phyloP scores from a whole-genome alignment of 2,797 vertebrate genomes.

The Rhinogobio ventralis region DNA sequence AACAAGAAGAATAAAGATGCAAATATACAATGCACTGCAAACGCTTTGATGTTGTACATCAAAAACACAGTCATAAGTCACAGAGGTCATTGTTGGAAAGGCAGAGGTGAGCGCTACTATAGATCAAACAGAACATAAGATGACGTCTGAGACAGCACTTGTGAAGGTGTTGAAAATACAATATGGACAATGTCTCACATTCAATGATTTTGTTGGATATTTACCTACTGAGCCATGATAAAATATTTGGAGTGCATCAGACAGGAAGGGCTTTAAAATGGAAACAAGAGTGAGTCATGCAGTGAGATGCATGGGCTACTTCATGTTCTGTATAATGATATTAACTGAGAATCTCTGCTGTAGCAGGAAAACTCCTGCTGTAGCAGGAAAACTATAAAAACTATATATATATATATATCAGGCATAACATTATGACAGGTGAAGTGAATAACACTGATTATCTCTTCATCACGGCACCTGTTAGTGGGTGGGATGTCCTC shows the following conservation, averaged over 20 bases:
- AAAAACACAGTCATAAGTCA: conserved; percentile 37
- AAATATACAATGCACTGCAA: conserved; percentile 9
- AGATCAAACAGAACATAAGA: conserved; percentile 32
- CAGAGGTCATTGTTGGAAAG: conserved; percentile 4
- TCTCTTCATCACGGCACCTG: too few relatives aligned
- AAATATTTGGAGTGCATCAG: conserved; percentile 17
- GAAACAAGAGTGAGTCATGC: conserved; percentile 29
- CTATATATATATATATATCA: too few relatives aligned
- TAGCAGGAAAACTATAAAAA: too few relatives aligned
- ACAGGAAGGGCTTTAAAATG: conserved; percentile 25
- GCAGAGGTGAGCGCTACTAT: background rate
- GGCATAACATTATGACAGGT: too few relatives aligned
- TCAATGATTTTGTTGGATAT: conserved; percentile 5
- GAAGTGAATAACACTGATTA: too few relatives aligned
- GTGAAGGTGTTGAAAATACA: conserved; percentile 4
- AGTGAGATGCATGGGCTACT: conserved; percentile 5
- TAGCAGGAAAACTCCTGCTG: too few relatives aligned
- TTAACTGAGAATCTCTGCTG: conserved; percentile 35
- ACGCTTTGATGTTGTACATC: conserved; percentile 52
- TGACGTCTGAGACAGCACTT: background rate
- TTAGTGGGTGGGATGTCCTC: too few relatives aligned
- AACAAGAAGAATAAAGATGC: conserved; percentile 15
- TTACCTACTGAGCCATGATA: conserved; percentile 7
- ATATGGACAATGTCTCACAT: background rate
- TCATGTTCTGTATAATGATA: conserved; percentile 39